A percentile compares a stretch with the other conserved stretches of the same genome.
phyloP scores from a whole-genome alignment of 2,113 vertebrate genomes.

The Oxyruncus cristatus region DNA sequence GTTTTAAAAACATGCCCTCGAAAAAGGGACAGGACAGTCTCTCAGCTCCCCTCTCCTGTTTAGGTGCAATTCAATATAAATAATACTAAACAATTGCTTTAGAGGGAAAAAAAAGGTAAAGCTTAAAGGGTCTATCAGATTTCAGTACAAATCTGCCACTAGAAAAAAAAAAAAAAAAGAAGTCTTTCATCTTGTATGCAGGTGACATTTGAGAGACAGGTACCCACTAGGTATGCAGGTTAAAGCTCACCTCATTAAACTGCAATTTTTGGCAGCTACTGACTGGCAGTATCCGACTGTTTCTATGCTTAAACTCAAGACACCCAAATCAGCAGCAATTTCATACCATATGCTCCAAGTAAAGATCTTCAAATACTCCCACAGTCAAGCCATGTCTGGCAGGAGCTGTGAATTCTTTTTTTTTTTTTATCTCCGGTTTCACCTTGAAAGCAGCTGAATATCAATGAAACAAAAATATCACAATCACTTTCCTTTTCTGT shows the following conservation, averaged over 20 bases:
- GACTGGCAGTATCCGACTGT: constrained; percentile 2
- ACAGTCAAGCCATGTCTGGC: constrained; percentile 27
- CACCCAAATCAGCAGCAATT: constrained; percentile 39
- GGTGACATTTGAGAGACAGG: constrained; percentile 46
- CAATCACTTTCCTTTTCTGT: constrained; percentile 17
- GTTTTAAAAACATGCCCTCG: neutral
- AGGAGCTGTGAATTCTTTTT: neutral
- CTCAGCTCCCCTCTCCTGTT: neutral
- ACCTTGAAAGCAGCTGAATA: constrained; percentile 64
- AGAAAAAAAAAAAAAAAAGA: neutral
- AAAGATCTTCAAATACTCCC: constrained; percentile 33
- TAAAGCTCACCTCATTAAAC: constrained; percentile 57
- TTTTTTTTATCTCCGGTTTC: neutral
- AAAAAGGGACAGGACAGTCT: neutral
- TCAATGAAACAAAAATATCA: constrained; percentile 63
- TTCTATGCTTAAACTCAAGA: constrained; percentile 55
- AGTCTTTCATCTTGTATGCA: neutral
- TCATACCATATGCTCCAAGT: constrained; percentile 27
- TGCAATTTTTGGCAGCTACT: constrained; percentile 41
- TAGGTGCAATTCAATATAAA: neutral
- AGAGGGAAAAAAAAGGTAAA: constrained; percentile 27
- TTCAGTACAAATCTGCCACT: neutral
- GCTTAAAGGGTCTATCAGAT: constrained; percentile 20
- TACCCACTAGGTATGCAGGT: constrained; percentile 26
- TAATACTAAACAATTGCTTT: constrained; percentile 3